Evolutionary conservation across 2,113 vertebrate genomes (phyloP), one percentile per base, ranked within the genome.

Genomic region (Cololabis saira): DNA sequence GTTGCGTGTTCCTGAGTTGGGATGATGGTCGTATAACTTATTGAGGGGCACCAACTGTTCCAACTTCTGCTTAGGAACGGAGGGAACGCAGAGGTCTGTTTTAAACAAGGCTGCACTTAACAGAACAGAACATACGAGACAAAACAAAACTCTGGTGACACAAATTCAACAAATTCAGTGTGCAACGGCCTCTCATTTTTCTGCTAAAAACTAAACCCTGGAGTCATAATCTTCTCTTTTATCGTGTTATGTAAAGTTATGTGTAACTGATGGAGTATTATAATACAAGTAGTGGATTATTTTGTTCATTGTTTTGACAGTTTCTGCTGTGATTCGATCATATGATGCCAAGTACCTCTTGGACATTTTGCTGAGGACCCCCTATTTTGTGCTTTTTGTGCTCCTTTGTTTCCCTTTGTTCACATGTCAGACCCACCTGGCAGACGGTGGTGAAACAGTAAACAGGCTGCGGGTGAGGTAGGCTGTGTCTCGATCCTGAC

Each of bases 41-140:
- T 89, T 90, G 84, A 90, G 78, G 63, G 82, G 74, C 63, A 57
- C 88, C 85, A 90, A 91, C 86, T 91, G 88, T 80, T 90, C 77
- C 54, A 72, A 78, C 78, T 82, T 86, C 72, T 89, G 88, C 71
- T 81, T 24, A 9, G 74, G 77, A 88, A 80, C 76, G 70, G 70
- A 61, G 56, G 61, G 75, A 61, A 64, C 43, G 40, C 75, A 43
- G 61, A 66, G 81, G 72, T 75, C 74, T 77, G 76, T 77, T 76
- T 67, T 4, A 62, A 57, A 49, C 15, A 42, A 56, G 71, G 51
- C 71, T 78, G 83, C 71, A 61, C 60, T 74, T 78, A 22, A 57
- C 49, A 54, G 49, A 41, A 22, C 48, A 65, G 66, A 79, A 49
- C 33, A 70, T 43, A 48, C 48, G 15, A 66, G 43, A 78, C 49